Conservation (phyloP, 2,113 vertebrate genomes). For the Muntiacus reevesi region DNA sequence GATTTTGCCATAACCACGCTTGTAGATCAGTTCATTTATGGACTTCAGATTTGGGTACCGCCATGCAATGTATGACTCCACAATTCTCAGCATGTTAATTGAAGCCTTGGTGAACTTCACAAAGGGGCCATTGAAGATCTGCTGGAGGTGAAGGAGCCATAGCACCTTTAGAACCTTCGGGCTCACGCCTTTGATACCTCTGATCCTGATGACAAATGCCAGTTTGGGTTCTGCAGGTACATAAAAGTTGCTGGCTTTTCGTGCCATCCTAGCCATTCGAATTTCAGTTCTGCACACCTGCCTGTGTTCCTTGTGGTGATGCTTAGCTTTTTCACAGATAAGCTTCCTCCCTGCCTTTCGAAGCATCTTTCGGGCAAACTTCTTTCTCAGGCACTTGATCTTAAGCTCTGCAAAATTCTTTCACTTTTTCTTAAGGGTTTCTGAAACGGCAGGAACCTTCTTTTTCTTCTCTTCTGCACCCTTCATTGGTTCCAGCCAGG, state of each 20-base stretch:
- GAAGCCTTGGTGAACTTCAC: background rate
- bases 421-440: background rate
- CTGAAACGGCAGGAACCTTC: background rate
- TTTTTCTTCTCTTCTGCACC: background rate
- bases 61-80: background rate
- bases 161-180: fast-evolving
- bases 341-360: background rate
- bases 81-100: background rate
- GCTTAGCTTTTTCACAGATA: background rate
- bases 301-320: background rate
- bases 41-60: background rate
- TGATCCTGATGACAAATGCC: background rate
- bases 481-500: background rate
- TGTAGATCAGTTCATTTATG: background rate
- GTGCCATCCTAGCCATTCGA: background rate
- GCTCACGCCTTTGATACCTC: background rate
- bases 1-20: background rate
- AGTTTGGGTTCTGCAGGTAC: background rate
- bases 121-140: background rate
- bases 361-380: background rate
- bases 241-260: background rate
- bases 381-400: background rate
- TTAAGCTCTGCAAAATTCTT: background rate
- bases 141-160: background rate
- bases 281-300: background rate